These are phyloP conservation scores for Pangasius krempfi DNA, from an alignment of 2,797 vertebrate species.

Conservation along the genomic window DNA sequence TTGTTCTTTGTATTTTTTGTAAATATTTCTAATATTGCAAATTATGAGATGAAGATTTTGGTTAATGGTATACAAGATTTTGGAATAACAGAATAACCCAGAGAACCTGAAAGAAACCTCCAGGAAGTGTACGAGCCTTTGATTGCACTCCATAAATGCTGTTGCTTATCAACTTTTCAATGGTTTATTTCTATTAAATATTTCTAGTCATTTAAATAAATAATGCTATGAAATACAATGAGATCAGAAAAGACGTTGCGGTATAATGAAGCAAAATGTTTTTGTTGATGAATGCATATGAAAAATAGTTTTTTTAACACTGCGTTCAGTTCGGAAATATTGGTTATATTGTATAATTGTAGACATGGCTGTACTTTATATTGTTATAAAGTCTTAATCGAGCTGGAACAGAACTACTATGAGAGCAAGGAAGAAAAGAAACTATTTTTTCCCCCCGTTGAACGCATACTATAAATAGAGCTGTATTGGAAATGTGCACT, in stretches of 20 bases:
- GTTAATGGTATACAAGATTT: not conserved
- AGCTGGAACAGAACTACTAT: not conserved
- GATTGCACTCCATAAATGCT: not conserved
- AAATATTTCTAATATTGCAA: not conserved
- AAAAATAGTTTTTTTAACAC: not conserved
- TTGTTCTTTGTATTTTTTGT: not conserved
- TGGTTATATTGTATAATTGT: not conserved
- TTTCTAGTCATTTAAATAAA: not conserved
- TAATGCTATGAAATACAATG: not conserved
- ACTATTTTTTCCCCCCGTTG: conserved; percentile 12
- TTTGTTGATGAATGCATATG: too few species aligned
- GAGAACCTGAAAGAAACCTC: not conserved
- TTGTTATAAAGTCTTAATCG: not conserved
- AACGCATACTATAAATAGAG: conserved; percentile 69
- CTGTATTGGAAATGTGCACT: conserved; percentile 63
- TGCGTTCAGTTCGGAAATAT: not conserved
- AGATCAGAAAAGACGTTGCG: not conserved
- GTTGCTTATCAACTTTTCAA: not conserved
- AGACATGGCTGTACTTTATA: not conserved
- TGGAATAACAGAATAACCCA: not conserved
- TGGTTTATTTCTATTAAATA: not conserved
- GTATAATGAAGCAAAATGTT: not conserved
- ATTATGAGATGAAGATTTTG: not conserved
- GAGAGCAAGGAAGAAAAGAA: not conserved
- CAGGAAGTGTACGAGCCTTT: too few species aligned